Percentiles rank a stretch among this genome's conserved stretches.
phyloP scores from a whole-genome alignment of 1,140 invertebrate species.

The Drosophila trapezifrons region DNA sequence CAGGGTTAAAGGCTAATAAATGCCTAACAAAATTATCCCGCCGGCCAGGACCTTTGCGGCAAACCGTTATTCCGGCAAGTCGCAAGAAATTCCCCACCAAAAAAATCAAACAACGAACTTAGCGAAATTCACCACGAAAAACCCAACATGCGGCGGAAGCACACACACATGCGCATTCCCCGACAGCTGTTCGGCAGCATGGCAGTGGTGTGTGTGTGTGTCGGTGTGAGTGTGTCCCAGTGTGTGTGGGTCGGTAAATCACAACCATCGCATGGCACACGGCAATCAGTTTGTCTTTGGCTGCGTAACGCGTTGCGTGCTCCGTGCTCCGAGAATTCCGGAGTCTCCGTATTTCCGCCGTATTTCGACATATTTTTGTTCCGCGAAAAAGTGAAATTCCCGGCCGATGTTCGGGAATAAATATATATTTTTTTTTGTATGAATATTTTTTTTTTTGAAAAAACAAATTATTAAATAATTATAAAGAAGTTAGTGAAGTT shows the following conservation, averaged over 20 bases:
- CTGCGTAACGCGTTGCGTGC: slow-evolving; percentile 79
- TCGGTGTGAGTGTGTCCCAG: slow-evolving; percentile 3
- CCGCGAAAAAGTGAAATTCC: slow-evolving; percentile 12
- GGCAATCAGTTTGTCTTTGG: slow-evolving; percentile 82
- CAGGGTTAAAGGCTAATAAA: neutral
- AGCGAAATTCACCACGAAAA: slow-evolving; percentile 7
- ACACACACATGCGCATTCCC: slow-evolving; percentile 60
- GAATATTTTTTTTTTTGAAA: slow-evolving; percentile 6
- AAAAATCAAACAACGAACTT: neutral
- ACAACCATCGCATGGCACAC: slow-evolving; percentile 76
- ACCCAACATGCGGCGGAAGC: slow-evolving; percentile 18
- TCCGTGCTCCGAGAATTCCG: slow-evolving; percentile 42
- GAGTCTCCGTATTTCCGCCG: slow-evolving; percentile 26
- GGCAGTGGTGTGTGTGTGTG: slow-evolving; percentile 29
- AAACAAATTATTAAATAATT: slow-evolving; percentile 6
- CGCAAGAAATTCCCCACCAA: slow-evolving; percentile 6
- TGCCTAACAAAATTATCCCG: neutral
- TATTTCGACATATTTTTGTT: slow-evolving; percentile 13
- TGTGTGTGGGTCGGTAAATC: slow-evolving; percentile 74
- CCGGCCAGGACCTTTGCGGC: neutral
- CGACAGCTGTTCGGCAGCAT: slow-evolving; percentile 55
- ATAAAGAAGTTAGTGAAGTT: slow-evolving; percentile 19
- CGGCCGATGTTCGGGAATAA: neutral
- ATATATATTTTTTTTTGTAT: slow-evolving; percentile 8
- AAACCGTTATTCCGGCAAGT: slow-evolving; percentile 13